Conservation (phyloP, 2,113 vertebrate genomes). For the Ancistrus triradiatus region DNA sequence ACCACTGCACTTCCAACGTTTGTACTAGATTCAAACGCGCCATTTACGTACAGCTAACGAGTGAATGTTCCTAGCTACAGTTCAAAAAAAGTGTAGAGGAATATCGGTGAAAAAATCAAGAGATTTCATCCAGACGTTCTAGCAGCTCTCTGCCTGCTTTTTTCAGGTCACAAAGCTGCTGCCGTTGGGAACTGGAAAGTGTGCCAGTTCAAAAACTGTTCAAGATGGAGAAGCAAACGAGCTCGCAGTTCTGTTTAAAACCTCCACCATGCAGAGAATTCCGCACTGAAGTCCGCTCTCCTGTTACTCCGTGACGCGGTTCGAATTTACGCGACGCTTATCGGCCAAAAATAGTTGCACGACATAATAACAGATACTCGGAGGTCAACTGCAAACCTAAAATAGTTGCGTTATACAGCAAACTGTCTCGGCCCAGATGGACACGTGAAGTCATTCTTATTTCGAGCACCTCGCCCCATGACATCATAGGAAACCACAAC, state of each 20-base stretch:
- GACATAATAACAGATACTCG: no score
- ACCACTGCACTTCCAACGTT: no score
- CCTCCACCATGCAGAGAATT: not conserved
- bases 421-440: no score
- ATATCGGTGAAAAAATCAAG: conserved; percentile 4
- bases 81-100: conserved; percentile 15
- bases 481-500: conserved; percentile 15
- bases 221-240: conserved; percentile 24
- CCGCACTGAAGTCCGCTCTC: not conserved
- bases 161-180: conserved; percentile 8
- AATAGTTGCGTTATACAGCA: no score
- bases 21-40: no score
- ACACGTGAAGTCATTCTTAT: conserved; percentile 6
- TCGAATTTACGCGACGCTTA: no score
- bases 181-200: conserved; percentile 3
- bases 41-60: not conserved
- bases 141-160: not conserved
- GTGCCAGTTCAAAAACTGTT: conserved; percentile 27
- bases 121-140: conserved; percentile 23
- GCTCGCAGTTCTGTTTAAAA: not conserved
- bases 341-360: no score
- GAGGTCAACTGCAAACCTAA: no score
- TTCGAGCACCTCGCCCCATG: conserved; percentile 1
- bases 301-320: not conserved
- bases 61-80: conserved; percentile 6